Conservation (phyloP, 2,888 invertebrate genomes). For the Colostygia pectinataria region DNA sequence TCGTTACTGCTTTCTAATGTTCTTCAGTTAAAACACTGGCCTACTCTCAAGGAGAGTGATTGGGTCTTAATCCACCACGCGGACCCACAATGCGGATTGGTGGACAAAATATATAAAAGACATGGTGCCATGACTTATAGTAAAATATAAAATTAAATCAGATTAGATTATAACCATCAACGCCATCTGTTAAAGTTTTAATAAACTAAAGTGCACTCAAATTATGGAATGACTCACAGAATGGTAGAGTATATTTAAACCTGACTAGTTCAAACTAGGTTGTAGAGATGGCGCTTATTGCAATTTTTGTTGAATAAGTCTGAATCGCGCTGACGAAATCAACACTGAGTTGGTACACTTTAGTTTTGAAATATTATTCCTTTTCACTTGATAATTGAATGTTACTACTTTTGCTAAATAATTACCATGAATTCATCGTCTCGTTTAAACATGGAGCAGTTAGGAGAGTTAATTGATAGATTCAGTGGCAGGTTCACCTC, state of each 20-base stretch:
- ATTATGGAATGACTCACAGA: no score
- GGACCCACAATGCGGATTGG: no score
- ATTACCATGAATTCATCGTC: neutral
- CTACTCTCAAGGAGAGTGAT: no score
- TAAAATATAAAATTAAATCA: no score
- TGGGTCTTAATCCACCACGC: no score
- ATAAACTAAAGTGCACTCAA: neutral
- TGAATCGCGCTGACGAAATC: conserved; percentile 17
- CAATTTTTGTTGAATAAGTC: neutral
- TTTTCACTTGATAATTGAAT: neutral
- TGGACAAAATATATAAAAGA: no score
- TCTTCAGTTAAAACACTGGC: no score
- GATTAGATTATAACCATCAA: neutral
- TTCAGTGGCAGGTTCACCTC: conserved; percentile 39
- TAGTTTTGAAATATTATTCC: no score
- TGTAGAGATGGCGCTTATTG: conserved; percentile 9
- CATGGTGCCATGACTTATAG: no score
- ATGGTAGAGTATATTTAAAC: no score
- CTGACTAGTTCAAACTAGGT: neutral
- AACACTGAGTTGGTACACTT: neutral
- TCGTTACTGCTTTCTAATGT: no score
- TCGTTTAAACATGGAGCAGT: conserved; percentile 18
- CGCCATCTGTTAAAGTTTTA: neutral
- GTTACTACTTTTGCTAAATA: neutral
- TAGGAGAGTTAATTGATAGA: conserved; percentile 41